phyloP scores from a whole-genome alignment of 2,113 vertebrate genomes.

The Peromyscus leucopus region DNA sequence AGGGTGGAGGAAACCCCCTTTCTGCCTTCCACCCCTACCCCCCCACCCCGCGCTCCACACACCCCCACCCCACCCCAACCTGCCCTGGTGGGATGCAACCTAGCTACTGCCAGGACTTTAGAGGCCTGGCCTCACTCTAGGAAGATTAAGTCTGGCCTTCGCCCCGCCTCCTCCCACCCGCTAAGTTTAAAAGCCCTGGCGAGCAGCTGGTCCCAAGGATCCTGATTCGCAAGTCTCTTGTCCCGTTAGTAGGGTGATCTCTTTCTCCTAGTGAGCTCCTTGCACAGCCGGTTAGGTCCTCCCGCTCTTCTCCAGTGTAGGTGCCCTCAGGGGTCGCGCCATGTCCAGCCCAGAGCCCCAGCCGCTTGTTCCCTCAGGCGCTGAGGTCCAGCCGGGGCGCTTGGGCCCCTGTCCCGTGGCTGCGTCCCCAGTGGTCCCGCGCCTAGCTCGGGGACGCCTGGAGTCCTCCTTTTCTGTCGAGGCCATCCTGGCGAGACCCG shows the following conservation, averaged over 20 bases:
- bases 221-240: background rate
- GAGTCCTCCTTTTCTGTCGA: constrained; percentile 83
- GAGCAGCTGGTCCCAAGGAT: background rate
- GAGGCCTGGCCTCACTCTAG: background rate
- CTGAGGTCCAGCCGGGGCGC: background rate
- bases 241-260: background rate
- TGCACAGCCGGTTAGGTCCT: background rate
- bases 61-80: background rate
- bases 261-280: background rate
- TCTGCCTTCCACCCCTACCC: background rate
- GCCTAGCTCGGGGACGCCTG: background rate
- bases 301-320: background rate
- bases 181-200: constrained; percentile 27
- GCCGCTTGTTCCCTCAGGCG: background rate
- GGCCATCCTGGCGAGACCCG: constrained; percentile 80
- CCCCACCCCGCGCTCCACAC: background rate
- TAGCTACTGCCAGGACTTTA: background rate
- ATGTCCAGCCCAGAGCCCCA: constrained; percentile 15
- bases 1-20: background rate
- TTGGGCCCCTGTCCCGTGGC: background rate
- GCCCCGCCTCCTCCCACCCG: background rate
- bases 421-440: background rate
- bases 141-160: background rate
- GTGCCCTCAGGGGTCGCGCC: background rate
- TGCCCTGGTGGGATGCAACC: background rate